Conservation (phyloP, 2,113 vertebrate genomes). For the Myrmophylax atrothorax region DNA sequence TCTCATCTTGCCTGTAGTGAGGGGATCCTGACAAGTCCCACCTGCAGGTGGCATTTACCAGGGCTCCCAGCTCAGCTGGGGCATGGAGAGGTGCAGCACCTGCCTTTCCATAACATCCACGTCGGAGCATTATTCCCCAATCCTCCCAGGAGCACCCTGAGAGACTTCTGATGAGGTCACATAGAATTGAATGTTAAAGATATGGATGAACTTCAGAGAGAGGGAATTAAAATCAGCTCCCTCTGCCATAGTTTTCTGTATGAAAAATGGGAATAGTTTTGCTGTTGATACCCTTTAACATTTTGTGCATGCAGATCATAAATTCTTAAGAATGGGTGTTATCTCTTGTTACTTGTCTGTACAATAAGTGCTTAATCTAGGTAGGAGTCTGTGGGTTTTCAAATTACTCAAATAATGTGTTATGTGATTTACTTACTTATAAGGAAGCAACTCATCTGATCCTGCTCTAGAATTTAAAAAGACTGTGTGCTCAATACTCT, state of each 20-base stretch:
- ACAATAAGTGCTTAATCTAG: constrained; percentile 6
- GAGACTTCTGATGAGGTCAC: not conserved
- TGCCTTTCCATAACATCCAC: not conserved
- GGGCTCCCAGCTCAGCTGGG: not conserved
- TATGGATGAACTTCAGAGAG: not conserved
- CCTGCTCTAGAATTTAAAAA: not conserved
- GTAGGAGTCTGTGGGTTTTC: not conserved
- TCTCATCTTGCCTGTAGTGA: not conserved
- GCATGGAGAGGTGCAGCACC: not conserved
- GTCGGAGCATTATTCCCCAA: not conserved
- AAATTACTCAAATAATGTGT: not conserved
- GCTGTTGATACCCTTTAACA: not conserved
- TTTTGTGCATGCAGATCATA: constrained; percentile 13
- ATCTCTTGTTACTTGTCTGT: not conserved
- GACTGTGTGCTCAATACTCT: not conserved
- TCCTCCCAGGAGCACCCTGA: not conserved
- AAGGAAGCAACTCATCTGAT: not conserved
- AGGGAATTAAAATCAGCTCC: not conserved
- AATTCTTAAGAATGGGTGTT: constrained; percentile 28
- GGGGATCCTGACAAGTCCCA: not conserved
- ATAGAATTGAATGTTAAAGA: not conserved
- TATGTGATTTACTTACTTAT: constrained; percentile 16
- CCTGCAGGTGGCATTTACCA: not conserved
- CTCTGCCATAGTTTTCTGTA: not conserved
- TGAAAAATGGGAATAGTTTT: constrained; percentile 11